Conservation (phyloP, 2,113 vertebrate genomes). For the Stegastes partitus region DNA sequence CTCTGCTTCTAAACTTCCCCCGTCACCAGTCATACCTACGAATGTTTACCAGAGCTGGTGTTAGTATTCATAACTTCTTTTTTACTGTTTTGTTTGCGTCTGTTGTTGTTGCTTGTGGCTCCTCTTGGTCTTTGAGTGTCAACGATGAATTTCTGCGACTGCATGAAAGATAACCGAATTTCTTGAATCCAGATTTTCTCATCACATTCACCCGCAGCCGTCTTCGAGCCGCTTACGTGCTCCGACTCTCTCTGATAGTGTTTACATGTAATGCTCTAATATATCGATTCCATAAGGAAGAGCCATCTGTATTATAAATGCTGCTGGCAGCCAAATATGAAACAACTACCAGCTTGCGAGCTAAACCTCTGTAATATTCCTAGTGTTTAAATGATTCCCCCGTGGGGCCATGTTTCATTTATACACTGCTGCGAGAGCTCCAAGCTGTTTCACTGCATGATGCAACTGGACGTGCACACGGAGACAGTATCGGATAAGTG, state of each 20-base stretch:
- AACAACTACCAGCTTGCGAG: conserved; percentile 6
- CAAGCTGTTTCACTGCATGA: conserved; percentile 34
- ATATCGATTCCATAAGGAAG: conserved; percentile 17
- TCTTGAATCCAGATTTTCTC: background rate
- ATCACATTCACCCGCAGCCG: background rate
- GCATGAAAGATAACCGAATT: background rate
- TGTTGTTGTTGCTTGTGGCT: background rate
- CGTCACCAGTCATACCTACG: no score
- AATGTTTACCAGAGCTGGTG: no score
- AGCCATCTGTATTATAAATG: conserved; percentile 6
- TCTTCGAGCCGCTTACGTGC: background rate
- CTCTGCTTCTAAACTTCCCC: no score
- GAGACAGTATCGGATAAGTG: conserved; percentile 10
- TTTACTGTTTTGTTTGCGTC: background rate
- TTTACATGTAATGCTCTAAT: conserved; percentile 27
- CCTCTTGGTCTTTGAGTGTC: background rate
- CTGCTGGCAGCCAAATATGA: conserved; percentile 18
- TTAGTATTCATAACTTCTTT: no score
- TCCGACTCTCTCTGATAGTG: conserved; percentile 15
- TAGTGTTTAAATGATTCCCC: conserved; percentile 16
- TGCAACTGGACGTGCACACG: conserved; percentile 24
- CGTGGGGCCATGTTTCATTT: conserved; percentile 51
- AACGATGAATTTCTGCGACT: background rate
- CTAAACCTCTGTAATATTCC: background rate
- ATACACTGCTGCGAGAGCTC: conserved; percentile 1